phyloP scores from a whole-genome alignment of 2,888 invertebrate genomes.

The Molorchus minor region DNA sequence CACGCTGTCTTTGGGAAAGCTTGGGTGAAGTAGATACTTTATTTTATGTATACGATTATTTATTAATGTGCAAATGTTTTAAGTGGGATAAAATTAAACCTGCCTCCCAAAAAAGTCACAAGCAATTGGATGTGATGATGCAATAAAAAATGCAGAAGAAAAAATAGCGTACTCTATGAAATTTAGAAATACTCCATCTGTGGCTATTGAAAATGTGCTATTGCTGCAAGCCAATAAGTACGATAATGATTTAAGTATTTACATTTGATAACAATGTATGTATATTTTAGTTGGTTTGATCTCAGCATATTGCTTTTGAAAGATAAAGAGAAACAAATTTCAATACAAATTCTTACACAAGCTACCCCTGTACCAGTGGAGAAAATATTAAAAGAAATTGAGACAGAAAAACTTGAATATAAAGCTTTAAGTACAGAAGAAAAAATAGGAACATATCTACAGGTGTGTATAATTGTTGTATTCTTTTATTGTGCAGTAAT shows the following conservation, averaged over 20 bases:
- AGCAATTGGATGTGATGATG: constrained; percentile 82
- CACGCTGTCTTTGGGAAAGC: constrained; percentile 83
- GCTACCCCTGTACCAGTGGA: constrained; percentile 75
- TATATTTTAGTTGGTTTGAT: constrained; percentile 76
- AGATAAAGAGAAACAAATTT: constrained; percentile 75
- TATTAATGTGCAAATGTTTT: constrained; percentile 33
- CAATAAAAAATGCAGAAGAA: constrained; percentile 77
- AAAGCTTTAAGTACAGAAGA: constrained; percentile 38
- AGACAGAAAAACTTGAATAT: constrained; percentile 37
- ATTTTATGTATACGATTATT: not conserved
- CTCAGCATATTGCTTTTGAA: constrained; percentile 75
- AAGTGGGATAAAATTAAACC: constrained; percentile 71
- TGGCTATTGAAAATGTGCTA: constrained; percentile 81
- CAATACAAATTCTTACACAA: constrained; percentile 77
- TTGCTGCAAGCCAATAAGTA: constrained; percentile 72
- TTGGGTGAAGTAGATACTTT: constrained; percentile 73
- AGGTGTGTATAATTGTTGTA: constrained; percentile 38
- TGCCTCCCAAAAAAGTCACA: constrained; percentile 74
- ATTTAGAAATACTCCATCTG: constrained; percentile 71
- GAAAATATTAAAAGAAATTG: constrained; percentile 41
- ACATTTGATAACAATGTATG: not conserved
- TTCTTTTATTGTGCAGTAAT: no score
- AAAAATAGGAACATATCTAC: constrained; percentile 44
- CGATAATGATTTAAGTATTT: constrained; percentile 3
- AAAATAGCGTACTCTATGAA: constrained; percentile 72